Evolutionary conservation across 2,888 invertebrate species (phyloP), one percentile per base, ranked within the genome.

Genomic region (Zaprionus lineosus): DNA sequence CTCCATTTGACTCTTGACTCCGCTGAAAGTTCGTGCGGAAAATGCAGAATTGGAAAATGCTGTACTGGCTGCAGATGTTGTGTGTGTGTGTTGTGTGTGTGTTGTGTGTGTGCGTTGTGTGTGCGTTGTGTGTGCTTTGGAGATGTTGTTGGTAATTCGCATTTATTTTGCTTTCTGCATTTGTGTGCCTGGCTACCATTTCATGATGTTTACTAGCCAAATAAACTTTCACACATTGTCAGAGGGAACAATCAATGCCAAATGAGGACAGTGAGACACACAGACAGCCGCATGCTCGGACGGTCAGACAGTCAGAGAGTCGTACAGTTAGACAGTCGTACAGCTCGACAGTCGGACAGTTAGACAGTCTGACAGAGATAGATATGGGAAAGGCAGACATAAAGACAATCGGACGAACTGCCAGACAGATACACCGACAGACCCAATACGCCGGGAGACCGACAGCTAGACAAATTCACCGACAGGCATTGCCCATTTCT

Each of bases 161-260:
- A 37, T 60, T 43, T 43, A 57, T 53, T 48, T 52, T 26, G 39
- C 52, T 21, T 47, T 33, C 18, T 11, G 50, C 31, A 31, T 55
- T 57, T 77, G 81, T 69, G 48, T 81, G 70, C 81, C 77, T 78
- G 77, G 53, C 57, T 70, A 81, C 63, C 84, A 73, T 76, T 84
- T 84, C 67, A 70, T 74, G 61, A 58, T 78, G 84, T 84, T 78
- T 78, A 78, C 82, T 71, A 53, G 51, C 31, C 81, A 77, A 77
- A 84, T 84, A 84, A 84, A 84, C 84, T 77, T 78, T 78, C 78
- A 84, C 84, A 81, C 78, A 78, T 84, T 84, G 81, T 73, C 77
- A 56, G 60, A 16, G 39, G 55, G 44, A 69, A 63, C 81, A 83
- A 79, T 83, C 84, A 83, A 74, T 79, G 77, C 63, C 76, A 78